Percentiles rank a stretch among this genome's conserved stretches.
These are phyloP conservation scores for Amphimallon solstitiale DNA, from an alignment of 2,888 invertebrate species.

Conservation along the genomic window DNA sequence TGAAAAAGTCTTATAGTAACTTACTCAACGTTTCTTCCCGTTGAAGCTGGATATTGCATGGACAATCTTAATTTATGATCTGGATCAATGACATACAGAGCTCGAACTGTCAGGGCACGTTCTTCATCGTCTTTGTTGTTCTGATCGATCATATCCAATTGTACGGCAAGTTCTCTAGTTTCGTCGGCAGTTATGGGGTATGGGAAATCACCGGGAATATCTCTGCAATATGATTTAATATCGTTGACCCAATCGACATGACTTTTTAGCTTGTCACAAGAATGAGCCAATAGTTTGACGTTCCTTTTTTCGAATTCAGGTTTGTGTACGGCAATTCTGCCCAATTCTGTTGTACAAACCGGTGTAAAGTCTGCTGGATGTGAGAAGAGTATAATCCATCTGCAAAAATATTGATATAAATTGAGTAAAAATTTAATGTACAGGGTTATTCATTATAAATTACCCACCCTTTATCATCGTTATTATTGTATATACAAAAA, in stretches of 20 bases:
- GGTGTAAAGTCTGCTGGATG: conserved; percentile 92
- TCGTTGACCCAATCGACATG: conserved; percentile 82
- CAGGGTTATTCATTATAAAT: no score
- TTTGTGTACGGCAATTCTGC: conserved; percentile 75
- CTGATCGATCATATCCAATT: conserved; percentile 84
- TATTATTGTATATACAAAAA: no score
- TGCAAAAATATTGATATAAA: no score
- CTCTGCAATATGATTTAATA: conserved; percentile 75
- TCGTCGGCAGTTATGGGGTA: conserved; percentile 88
- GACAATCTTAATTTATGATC: conserved; percentile 81
- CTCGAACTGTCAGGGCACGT: conserved; percentile 76
- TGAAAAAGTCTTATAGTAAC: conserved; percentile 51
- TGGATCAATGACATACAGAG: conserved; percentile 84
- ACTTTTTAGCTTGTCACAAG: conserved; percentile 77
- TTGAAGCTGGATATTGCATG: conserved; percentile 86
- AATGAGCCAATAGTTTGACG: conserved; percentile 82
- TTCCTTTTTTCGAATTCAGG: conserved; percentile 76
- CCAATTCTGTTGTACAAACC: conserved; percentile 89
- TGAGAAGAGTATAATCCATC: conserved; percentile 89
- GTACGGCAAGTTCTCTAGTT: conserved; percentile 74
- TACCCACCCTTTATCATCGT: no score
- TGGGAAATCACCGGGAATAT: conserved; percentile 78
- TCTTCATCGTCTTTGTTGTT: conserved; percentile 74
- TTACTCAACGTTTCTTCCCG: conserved; percentile 87
- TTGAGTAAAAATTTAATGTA: no score